Evolutionary conservation across 2,888 invertebrate species (phyloP).

Genomic region (Apocheima hispidaria): DNA sequence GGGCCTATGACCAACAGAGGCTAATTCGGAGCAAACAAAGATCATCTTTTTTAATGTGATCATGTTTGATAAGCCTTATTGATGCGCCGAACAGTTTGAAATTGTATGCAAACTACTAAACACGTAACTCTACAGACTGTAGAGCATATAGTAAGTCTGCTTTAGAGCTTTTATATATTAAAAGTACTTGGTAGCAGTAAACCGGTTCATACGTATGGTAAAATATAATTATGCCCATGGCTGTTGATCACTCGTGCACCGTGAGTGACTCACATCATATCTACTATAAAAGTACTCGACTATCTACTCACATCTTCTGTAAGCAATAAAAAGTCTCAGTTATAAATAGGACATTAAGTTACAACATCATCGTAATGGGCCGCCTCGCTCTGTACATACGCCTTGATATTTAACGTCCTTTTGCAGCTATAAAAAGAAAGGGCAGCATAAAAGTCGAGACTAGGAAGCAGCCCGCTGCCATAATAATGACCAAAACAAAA

Average conservation of each 20-base stretch:
- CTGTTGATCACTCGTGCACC: constrained; percentile 12
- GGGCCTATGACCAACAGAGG: too few species aligned
- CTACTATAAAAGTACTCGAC: not conserved
- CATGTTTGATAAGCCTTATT: too few species aligned
- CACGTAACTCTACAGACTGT: too few species aligned
- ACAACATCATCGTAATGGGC: constrained; percentile 21
- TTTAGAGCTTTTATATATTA: too few species aligned
- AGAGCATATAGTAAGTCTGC: too few species aligned
- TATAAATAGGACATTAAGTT: constrained; percentile 29
- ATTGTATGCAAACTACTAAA: not conserved
- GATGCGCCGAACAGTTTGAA: not conserved
- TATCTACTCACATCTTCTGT: constrained; percentile 13
- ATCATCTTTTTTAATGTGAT: too few species aligned
- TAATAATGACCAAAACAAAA: constrained; percentile 78
- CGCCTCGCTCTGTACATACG: constrained; percentile 3
- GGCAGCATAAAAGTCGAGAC: constrained; percentile 30
- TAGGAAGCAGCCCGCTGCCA: constrained; percentile 58
- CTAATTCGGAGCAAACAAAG: too few species aligned
- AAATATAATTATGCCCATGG: constrained; percentile 30
- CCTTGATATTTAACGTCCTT: constrained; percentile 19
- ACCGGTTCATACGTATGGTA: constrained; percentile 12
- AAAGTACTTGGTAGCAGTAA: constrained; percentile 1
- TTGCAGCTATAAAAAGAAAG: constrained; percentile 21
- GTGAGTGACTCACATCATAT: constrained; percentile 27
- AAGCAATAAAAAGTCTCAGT: constrained; percentile 13